phyloP scores from a whole-genome alignment of 2,888 invertebrate species.

The Phanerotoma sp. region DNA sequence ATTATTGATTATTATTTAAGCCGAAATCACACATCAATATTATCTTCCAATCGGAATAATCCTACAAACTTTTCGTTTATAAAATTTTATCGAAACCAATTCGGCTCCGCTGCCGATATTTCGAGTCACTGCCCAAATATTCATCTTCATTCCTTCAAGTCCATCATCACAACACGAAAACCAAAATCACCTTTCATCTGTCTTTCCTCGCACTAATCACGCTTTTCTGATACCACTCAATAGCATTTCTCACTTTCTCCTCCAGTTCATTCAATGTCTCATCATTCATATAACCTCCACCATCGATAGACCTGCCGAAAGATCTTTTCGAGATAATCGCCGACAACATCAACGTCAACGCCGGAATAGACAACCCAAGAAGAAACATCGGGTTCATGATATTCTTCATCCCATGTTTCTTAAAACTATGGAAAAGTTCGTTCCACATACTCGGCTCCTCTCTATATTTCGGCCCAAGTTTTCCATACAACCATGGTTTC shows the following conservation, averaged over 20 bases:
- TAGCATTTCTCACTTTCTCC: constrained; percentile 40
- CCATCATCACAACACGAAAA: too few relatives aligned
- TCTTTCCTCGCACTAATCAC: not conserved
- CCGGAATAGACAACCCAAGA: constrained; percentile 50
- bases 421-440: constrained; percentile 47
- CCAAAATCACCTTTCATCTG: constrained; percentile 13
- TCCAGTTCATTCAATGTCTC: constrained; percentile 42
- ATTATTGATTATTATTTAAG: too few relatives aligned
- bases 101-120: too few relatives aligned
- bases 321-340: constrained; percentile 49
- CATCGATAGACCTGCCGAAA: constrained; percentile 33
- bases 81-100: too few relatives aligned
- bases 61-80: too few relatives aligned
- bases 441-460: constrained; percentile 44
- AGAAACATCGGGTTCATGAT: constrained; percentile 52
- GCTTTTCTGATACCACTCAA: constrained; percentile 38
- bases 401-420: constrained; percentile 51
- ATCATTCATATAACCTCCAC: constrained; percentile 26
- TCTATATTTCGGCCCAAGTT: constrained; percentile 42
- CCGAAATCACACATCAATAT: too few relatives aligned
- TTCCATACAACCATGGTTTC: constrained; percentile 50
- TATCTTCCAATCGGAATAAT: too few relatives aligned
- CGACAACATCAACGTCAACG: constrained; percentile 49
- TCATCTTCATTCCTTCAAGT: too few relatives aligned
- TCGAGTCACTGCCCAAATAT: too few relatives aligned